Conservation (phyloP, 2,113 vertebrate genomes). For the Crotophaga sulcirostris region DNA sequence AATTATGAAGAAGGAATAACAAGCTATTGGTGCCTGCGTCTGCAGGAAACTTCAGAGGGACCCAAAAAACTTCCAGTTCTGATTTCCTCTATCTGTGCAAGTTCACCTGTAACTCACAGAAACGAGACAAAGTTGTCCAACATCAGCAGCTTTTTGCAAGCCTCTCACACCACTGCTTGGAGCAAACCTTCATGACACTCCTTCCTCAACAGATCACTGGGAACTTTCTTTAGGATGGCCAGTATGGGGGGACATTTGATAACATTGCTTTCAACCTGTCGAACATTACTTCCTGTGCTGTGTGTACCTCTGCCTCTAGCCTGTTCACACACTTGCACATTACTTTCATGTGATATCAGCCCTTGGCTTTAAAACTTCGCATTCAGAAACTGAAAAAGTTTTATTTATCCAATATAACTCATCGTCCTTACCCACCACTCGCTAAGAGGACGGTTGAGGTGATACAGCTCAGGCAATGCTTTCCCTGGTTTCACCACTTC, state of each 20-base stretch:
- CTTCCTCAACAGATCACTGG: neutral
- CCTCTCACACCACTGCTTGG: neutral
- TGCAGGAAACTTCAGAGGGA: neutral
- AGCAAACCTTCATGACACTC: neutral
- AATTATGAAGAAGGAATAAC: neutral
- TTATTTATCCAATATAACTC: neutral
- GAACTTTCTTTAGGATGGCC: neutral
- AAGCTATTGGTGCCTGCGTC: neutral
- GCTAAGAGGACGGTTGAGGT: neutral
- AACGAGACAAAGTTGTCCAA: neutral
- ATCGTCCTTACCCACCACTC: neutral
- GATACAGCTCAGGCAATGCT: neutral
- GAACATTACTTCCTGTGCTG: neutral
- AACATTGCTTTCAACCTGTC: neutral
- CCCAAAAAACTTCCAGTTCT: neutral
- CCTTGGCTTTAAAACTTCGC: neutral
- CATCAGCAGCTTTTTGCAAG: neutral
- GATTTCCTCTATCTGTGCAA: neutral
- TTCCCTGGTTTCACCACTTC: neutral
- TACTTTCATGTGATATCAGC: neutral
- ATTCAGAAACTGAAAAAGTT: neutral
- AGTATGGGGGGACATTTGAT: neutral
- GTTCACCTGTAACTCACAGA: neutral
- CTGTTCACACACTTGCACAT: neutral
- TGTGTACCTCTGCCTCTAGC: neutral